phyloP scores from a whole-genome alignment of 2,888 invertebrate species.

The Eudemis profundana region DNA sequence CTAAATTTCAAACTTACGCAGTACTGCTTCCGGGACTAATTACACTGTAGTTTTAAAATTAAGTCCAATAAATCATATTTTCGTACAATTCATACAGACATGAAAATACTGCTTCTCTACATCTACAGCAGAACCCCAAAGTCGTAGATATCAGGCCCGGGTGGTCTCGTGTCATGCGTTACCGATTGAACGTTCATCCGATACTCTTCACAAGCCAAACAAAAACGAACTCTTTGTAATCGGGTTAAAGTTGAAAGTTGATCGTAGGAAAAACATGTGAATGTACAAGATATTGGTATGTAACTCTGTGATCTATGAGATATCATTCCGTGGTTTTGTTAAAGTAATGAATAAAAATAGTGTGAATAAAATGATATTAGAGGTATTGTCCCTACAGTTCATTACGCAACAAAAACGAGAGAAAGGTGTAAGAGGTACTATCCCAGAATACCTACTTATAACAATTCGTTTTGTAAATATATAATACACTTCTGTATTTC shows the following conservation, averaged over 20 bases:
- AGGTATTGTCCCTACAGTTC: constrained; percentile 1
- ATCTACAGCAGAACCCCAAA: constrained; percentile 15
- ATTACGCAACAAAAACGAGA: background rate
- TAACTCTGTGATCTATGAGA: constrained; percentile 38
- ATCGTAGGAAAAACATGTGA: constrained; percentile 15
- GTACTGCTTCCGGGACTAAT: too few relatives aligned
- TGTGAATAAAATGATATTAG: constrained; percentile 31
- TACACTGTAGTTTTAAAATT: too few relatives aligned
- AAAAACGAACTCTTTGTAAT: background rate
- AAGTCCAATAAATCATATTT: too few relatives aligned
- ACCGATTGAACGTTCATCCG: constrained; percentile 28
- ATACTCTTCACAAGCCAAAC: background rate
- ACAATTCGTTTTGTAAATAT: background rate
- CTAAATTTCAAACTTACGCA: too few relatives aligned
- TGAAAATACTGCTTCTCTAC: background rate
- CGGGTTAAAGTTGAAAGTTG: background rate
- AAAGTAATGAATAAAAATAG: constrained; percentile 36
- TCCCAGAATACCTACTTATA: too few relatives aligned
- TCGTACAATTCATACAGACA: background rate
- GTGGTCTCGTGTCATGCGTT: constrained; percentile 40
- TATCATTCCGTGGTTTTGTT: constrained; percentile 27
- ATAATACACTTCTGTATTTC: too few relatives aligned
- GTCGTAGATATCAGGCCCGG: constrained; percentile 22
- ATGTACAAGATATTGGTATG: constrained; percentile 19
- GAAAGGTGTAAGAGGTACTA: too few relatives aligned